These are phyloP conservation scores for Macropodus opercularis DNA, from an alignment of 2,797 vertebrate genomes.

Conservation along the genomic window DNA sequence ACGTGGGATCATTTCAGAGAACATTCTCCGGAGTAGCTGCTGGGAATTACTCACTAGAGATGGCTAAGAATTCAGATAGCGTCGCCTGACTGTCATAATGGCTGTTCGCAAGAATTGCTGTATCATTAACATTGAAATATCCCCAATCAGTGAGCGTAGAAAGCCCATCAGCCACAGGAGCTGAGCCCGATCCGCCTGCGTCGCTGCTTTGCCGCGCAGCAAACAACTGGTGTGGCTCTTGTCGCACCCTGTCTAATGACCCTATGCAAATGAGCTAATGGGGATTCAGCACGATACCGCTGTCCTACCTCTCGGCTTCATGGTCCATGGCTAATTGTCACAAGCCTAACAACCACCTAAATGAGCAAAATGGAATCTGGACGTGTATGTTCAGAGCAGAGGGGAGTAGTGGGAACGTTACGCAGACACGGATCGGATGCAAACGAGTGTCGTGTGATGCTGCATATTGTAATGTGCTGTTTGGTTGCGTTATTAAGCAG, in stretches of 20 bases:
- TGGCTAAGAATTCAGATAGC: slow-evolving; percentile 41
- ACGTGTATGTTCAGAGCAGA: slow-evolving; percentile 60
- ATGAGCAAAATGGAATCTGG: slow-evolving; percentile 71
- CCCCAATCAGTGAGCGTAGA: slow-evolving; percentile 28
- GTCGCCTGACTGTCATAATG: slow-evolving; percentile 43
- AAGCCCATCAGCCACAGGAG: slow-evolving; percentile 27
- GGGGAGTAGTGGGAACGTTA: slow-evolving; percentile 28
- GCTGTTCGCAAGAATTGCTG: slow-evolving; percentile 47
- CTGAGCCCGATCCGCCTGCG: slow-evolving; percentile 16
- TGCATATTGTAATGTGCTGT: slow-evolving; percentile 36
- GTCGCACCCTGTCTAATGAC: slow-evolving; percentile 72
- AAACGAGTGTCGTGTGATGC: slow-evolving; percentile 13
- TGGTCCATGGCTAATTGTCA: slow-evolving; percentile 78
- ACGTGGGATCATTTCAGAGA: slow-evolving; percentile 37
- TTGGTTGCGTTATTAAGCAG: slow-evolving; percentile 42
- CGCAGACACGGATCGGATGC: slow-evolving; percentile 2
- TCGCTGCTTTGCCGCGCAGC: slow-evolving; percentile 43
- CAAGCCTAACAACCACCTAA: slow-evolving; percentile 73
- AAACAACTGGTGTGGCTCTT: slow-evolving; percentile 54
- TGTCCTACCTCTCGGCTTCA: slow-evolving; percentile 75
- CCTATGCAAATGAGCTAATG: slow-evolving; percentile 74
- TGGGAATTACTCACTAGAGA: slow-evolving; percentile 39
- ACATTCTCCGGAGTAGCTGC: slow-evolving; percentile 31
- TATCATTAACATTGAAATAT: slow-evolving; percentile 70
- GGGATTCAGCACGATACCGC: slow-evolving; percentile 64